Evolutionary conservation across 2,888 invertebrate genomes (phyloP).

Genomic region (Netelia inedita): DNA sequence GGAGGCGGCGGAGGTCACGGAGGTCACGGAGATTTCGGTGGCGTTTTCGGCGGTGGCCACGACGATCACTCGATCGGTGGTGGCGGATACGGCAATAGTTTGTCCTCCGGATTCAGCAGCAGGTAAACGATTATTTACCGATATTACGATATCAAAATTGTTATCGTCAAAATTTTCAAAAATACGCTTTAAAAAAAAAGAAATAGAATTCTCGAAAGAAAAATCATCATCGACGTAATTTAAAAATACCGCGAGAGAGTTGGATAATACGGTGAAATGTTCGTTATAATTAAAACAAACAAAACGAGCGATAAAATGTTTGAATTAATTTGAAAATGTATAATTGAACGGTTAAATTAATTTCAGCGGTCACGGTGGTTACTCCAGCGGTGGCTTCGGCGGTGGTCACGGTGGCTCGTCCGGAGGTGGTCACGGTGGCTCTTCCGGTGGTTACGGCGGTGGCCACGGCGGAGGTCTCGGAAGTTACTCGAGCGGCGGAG

Average conservation of each 20-base stretch:
- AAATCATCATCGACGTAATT: too few species aligned
- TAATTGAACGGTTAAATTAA: conserved; percentile 1
- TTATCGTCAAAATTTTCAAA: too few species aligned
- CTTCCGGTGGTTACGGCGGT: conserved; percentile 51
- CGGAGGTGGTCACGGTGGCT: conserved; percentile 54
- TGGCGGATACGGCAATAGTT: conserved; percentile 71
- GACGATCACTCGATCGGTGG: conserved; percentile 59
- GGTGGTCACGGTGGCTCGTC: conserved; percentile 50
- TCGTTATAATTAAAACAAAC: neutral
- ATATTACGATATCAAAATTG: conserved; percentile 9
- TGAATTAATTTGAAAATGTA: conserved; percentile 1
- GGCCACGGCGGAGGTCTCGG: conserved; percentile 66
- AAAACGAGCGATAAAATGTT: neutral
- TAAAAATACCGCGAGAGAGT: too few species aligned
- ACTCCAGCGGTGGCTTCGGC: conserved; percentile 63
- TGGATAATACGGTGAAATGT: too few species aligned
- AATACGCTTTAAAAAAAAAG: too few species aligned
- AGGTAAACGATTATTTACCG: conserved; percentile 70
- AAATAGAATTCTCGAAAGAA: too few species aligned
- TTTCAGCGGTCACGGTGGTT: conserved; percentile 76
- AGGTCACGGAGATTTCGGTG: conserved; percentile 55
- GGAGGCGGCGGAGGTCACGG: conserved; percentile 69
- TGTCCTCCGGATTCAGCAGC: conserved; percentile 76
- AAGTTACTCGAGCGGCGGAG: conserved; percentile 70
- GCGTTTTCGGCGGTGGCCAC: conserved; percentile 61